Evolutionary conservation across 2,113 vertebrate species (phyloP).

Genomic region (Mellivora capensis): DNA sequence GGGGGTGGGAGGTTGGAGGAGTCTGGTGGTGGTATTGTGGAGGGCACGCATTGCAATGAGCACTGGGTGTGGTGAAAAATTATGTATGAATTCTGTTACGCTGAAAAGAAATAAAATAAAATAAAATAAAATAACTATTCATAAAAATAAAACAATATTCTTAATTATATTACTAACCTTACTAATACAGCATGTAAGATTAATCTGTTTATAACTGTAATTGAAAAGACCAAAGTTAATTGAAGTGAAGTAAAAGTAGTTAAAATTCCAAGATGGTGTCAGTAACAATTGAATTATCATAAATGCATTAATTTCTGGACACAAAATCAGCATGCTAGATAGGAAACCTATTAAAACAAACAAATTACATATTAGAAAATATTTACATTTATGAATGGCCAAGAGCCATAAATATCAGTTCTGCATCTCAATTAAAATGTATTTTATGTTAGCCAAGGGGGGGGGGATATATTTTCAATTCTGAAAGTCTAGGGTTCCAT

Average conservation of each 20-base stretch:
- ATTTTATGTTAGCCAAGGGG: not conserved
- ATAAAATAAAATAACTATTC: too few species aligned
- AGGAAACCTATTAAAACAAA: not conserved
- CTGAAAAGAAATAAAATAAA: too few species aligned
- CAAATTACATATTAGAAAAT: not conserved
- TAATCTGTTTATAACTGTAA: not conserved
- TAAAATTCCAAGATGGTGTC: not conserved
- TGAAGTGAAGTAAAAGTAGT: not conserved
- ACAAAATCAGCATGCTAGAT: not conserved
- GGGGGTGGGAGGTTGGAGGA: too few species aligned
- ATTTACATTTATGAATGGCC: not conserved
- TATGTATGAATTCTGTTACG: too few species aligned
- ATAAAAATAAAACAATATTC: not conserved
- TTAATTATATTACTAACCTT: not conserved
- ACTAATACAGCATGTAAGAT: not conserved
- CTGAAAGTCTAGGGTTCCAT: not conserved
- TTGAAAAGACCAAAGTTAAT: not conserved
- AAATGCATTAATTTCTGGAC: not conserved
- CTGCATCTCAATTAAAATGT: not conserved
- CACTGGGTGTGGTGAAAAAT: too few species aligned
- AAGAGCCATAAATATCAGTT: not conserved
- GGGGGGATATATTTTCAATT: not conserved
- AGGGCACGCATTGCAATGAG: too few species aligned
- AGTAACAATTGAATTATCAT: not conserved
- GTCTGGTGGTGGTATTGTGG: too few species aligned